Base-by-base conservation (phyloP, 2,888 invertebrate genomes). In the Acleris emargana region DNA sequence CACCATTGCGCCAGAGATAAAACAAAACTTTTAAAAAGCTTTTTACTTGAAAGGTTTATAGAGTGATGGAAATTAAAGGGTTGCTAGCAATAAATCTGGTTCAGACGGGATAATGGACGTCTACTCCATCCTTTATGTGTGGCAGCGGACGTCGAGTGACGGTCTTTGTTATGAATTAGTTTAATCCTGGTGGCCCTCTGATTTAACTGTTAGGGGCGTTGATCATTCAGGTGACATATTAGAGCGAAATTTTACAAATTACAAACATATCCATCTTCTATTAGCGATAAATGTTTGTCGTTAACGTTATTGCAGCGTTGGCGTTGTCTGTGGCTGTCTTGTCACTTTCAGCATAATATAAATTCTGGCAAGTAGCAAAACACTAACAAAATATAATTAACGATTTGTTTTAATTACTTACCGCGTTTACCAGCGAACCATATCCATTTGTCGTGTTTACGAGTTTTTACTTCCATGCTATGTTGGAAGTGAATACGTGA, bases 21-120 rank as follows among this genome's bases (percentile, higher is more conserved):
- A 54, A 17, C 42, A 64, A n/a, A 45, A 50, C 54, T 49, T 57
- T 57, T 58, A 58, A 64, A 58, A 53, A 53, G 58, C 58, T 59
- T 64, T 60, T 61, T 57, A 66, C 61, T 45, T 66, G 51, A 61
- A 64, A 54, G 67, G 62, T 69, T 63, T 64, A 62, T 67, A 58
- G 57, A 71, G 64, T 74, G 73, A 74, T 72, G 58, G 62, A 69
- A 74, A 73, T 73, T 69, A 73, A 75, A 72, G 71, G 76, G 75
- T 71, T 71, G 69, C 64, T 20, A 53, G 68, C 62, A 69, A 68
- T 73, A 73, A 73, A 76, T 73, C 73, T 71, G 72, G 69, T 72
- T 74, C 71, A 74, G 61, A 68, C 72, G 72, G 69, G 59, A 71
- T 73, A 69, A 76, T 72, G 69, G 60, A 67, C 54, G 43, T 28